Evolutionary conservation across 2,113 vertebrate species (phyloP).

Genomic region (Boulengerochromis microlepis): DNA sequence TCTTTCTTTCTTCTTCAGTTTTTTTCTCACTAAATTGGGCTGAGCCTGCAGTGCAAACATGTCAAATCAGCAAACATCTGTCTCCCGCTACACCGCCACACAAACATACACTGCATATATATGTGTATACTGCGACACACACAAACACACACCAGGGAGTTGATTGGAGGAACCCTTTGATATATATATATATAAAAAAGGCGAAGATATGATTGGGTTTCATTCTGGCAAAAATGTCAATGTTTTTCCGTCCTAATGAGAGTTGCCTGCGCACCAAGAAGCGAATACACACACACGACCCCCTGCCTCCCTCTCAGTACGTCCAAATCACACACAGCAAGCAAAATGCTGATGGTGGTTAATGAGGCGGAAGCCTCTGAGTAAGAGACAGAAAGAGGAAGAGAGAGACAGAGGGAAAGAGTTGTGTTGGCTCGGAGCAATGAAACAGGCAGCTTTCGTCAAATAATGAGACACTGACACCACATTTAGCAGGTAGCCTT

Average conservation of each 20-base stretch:
- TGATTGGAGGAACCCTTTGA: conserved; percentile 73
- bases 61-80: conserved; percentile 79
- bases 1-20: not conserved
- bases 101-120: not conserved
- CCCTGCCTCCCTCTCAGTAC: conserved; percentile 37
- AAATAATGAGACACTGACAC: conserved; percentile 49
- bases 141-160: conserved; percentile 12
- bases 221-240: conserved; percentile 52
- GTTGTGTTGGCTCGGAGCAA: conserved; percentile 3
- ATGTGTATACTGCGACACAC: not conserved
- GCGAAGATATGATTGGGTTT: conserved; percentile 54
- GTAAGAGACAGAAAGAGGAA: conserved; percentile 33
- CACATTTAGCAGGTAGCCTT: conserved; percentile 46
- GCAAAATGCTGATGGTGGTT: conserved; percentile 68
- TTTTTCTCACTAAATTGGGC: conserved; percentile 55
- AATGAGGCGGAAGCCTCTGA: conserved; percentile 64
- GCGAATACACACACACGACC: not conserved
- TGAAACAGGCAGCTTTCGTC: conserved; percentile 33
- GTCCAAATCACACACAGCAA: conserved; percentile 58
- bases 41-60: conserved; percentile 61
- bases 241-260: conserved; percentile 74
- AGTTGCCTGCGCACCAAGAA: conserved; percentile 12
- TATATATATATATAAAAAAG: conserved; percentile 48
- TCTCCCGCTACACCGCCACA: conserved; percentile 35
- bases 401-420: conserved; percentile 7